Percentiles rank a stretch among this genome's conserved stretches.
These are phyloP conservation scores for Cataglyphis cursor DNA, from an alignment of 2,888 invertebrate genomes.

Conservation along the genomic window DNA sequence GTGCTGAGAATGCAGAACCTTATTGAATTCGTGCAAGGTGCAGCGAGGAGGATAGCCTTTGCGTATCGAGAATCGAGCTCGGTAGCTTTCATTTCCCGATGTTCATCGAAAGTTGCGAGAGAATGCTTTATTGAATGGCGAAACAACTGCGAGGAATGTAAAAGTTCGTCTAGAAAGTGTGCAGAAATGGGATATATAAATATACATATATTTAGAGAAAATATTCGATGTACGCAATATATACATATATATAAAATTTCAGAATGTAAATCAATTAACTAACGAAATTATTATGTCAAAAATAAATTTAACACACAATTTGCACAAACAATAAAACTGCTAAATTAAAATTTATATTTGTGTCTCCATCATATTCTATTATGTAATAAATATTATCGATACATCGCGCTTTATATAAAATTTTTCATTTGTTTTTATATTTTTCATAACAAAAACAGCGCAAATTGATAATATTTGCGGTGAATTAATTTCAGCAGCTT, in stretches of 20 bases:
- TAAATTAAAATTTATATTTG: slow-evolving; percentile 3
- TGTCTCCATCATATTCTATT: not conserved
- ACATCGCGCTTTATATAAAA: not conserved
- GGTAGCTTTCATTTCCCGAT: slow-evolving; percentile 51
- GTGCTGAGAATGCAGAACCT: slow-evolving; percentile 49
- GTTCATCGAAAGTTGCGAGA: slow-evolving; percentile 49
- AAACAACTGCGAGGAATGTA: slow-evolving; percentile 33
- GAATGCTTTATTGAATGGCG: slow-evolving; percentile 53
- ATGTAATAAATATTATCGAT: not conserved
- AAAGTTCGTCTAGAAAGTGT: slow-evolving; percentile 25
- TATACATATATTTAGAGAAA: not conserved
- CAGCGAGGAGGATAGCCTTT: slow-evolving; percentile 38
- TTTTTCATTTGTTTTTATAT: not conserved
- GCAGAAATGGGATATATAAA: not conserved
- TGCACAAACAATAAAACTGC: not conserved
- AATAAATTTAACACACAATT: not conserved
- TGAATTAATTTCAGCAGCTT: slow-evolving; percentile 54
- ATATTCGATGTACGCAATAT: no score
- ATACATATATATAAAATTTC: not conserved
- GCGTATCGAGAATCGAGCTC: slow-evolving; percentile 23
- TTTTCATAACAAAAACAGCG: not conserved
- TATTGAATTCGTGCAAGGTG: slow-evolving; percentile 56
- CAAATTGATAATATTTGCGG: not conserved
- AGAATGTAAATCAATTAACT: not conserved
- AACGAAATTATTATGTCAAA: not conserved